These are phyloP conservation scores for Samia ricini DNA, from an alignment of 1,140 invertebrate species.

Conservation along the genomic window DNA sequence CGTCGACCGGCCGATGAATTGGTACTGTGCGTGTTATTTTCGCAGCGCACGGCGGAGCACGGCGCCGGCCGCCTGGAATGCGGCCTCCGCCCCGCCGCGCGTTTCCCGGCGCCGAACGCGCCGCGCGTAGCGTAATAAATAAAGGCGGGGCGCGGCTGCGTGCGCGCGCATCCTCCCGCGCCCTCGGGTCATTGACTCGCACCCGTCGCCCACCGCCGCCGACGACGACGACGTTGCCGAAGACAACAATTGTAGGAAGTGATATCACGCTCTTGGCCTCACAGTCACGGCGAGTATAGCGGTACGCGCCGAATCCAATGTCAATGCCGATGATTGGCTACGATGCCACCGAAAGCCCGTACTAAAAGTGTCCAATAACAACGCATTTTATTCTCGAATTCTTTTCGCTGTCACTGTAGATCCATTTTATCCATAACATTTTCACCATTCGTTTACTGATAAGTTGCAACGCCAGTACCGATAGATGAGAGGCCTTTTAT, in stretches of 20 bases:
- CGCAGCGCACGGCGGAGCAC: conserved; percentile 46
- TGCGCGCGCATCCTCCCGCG: conserved; percentile 73
- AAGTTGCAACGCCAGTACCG: no score
- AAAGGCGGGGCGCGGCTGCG: conserved; percentile 73
- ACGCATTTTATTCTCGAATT: no score
- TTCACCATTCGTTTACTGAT: no score
- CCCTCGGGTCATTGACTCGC: conserved; percentile 70
- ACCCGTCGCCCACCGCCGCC: conserved; percentile 41
- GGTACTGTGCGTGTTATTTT: conserved; percentile 62
- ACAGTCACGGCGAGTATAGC: conserved; percentile 24
- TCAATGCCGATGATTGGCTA: conserved; percentile 60
- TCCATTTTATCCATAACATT: no score
- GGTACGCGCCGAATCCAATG: conserved; percentile 51
- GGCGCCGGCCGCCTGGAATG: conserved; percentile 64
- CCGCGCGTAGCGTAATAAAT: conserved; percentile 75
- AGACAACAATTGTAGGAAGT: conserved; percentile 53
- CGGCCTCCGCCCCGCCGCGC: conserved; percentile 71
- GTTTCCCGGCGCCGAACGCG: conserved; percentile 61
- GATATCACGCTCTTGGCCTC: conserved; percentile 41
- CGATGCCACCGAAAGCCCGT: conserved; percentile 21
- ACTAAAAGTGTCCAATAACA: neutral
- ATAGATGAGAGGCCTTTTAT: no score
- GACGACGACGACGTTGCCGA: conserved; percentile 48
- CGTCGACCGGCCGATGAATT: conserved; percentile 33
- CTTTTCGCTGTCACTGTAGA: no score